These are phyloP conservation scores for Tetranychus piercei DNA, from an alignment of 2,888 invertebrate genomes.

Conservation along the genomic window DNA sequence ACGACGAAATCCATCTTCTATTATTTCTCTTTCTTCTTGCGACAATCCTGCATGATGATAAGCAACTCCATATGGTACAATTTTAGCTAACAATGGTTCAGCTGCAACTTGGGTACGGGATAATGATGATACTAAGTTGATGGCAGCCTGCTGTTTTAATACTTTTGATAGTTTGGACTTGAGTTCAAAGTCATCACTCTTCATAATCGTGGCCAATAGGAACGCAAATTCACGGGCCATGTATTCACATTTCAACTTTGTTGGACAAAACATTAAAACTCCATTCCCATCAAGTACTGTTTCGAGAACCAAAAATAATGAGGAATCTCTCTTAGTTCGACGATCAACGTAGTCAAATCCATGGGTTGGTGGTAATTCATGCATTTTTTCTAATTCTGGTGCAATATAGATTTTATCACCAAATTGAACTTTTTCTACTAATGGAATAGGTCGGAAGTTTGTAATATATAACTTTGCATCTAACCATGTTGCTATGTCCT, in stretches of 20 bases:
- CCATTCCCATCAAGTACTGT: conserved; percentile 65
- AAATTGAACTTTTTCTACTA: conserved; percentile 58
- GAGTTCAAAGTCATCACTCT: background rate
- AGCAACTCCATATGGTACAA: conserved; percentile 70
- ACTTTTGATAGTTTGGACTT: background rate
- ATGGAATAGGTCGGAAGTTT: conserved; percentile 70
- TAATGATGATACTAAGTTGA: conserved; percentile 62
- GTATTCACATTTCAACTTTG: conserved; percentile 85
- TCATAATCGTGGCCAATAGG: conserved; percentile 20
- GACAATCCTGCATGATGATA: conserved; percentile 95
- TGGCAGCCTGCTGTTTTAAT: conserved; percentile 43
- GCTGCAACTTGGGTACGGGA: conserved; percentile 60
- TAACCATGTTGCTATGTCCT: conserved; percentile 65
- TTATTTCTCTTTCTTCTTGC: conserved; percentile 29
- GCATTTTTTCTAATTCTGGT: background rate
- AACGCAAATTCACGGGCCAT: conserved; percentile 39
- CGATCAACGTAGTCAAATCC: background rate
- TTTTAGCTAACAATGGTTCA: conserved; percentile 53
- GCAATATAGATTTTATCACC: conserved; percentile 30
- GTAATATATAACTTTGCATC: conserved; percentile 68
- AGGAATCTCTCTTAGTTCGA: background rate
- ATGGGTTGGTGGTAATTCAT: background rate
- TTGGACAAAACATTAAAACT: conserved; percentile 80
- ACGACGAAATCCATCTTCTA: conserved; percentile 8
- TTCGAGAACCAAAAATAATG: conserved; percentile 46